These are phyloP conservation scores for Actinia tenebrosa DNA, from an alignment of 64 coral and sea anemone genomes.

Conservation along the genomic window DNA sequence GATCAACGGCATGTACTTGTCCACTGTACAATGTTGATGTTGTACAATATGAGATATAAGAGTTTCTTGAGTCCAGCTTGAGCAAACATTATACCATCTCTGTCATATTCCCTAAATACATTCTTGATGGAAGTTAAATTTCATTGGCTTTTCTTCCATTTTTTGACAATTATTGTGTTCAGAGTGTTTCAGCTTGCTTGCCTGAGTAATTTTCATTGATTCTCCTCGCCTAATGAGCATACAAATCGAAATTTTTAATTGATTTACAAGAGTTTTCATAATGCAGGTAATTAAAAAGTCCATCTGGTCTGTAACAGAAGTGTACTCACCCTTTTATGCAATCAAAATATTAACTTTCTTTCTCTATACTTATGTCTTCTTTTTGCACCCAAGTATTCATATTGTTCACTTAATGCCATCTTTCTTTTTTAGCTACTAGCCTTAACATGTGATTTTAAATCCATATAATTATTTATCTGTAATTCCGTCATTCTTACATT, in stretches of 20 bases:
- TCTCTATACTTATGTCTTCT: too few species aligned
- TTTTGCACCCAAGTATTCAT: too few species aligned
- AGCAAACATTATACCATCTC: neutral
- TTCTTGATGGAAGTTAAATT: neutral
- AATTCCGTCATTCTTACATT: too few species aligned
- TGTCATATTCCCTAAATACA: neutral
- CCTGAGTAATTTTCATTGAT: neutral
- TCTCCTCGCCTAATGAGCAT: neutral
- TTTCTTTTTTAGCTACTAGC: too few species aligned
- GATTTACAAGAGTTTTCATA: neutral
- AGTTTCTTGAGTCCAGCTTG: neutral
- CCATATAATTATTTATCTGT: too few species aligned
- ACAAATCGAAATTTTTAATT: neutral
- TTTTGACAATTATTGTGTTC: constrained; percentile 11
- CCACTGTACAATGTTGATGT: too few species aligned
- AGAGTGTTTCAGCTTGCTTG: neutral
- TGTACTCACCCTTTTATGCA: neutral
- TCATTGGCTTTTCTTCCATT: neutral
- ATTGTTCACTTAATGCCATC: too few species aligned
- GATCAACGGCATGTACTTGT: neutral
- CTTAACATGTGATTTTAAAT: too few species aligned
- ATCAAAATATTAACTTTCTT: neutral
- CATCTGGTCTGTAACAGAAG: neutral
- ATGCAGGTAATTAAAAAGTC: neutral
- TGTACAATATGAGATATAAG: neutral